Evolutionary conservation across 2,113 vertebrate genomes (phyloP), one percentile per base, ranked within the genome.

Genomic region (Corynorhinus townsendii): DNA sequence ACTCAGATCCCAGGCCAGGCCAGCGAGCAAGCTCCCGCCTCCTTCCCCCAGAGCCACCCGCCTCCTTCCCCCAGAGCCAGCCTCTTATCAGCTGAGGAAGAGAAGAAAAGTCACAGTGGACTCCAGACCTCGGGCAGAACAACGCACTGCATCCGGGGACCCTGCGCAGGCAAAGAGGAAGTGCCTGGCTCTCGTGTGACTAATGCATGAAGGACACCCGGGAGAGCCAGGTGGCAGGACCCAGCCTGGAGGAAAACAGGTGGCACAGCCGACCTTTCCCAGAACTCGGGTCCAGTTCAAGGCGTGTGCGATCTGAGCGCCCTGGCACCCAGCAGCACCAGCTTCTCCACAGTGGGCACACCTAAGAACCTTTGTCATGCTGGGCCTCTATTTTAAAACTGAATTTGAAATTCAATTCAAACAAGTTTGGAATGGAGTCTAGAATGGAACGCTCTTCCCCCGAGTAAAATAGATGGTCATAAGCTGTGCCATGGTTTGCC

Each of bases 341-440:
- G 79, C 19, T 4, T 22, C 47, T 26, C n/a, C 7, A 1, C 0
- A 2, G 0, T 12, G 0, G 1, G 15, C 0, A 1, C 0, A 1
- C 5, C 11, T 0, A 1, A 11, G 11, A 62, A 14, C 4, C 38
- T 17, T 16, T 26, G 49, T 26, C 68, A n/a, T 22, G 33, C 2
- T 0, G 0, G 22, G 11, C 43, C 33, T 72, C 56, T 10, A 33
- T 40, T 79, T 47, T 0, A 62, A 66, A 91, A 33, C 33, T 24
- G 3, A 40, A 45, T 45, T 91, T 54, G 26, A n/a, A 64, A 71
- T 3, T 75, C 49, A 38, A 15, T 52, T 20, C 49, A 40, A 19
- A 52, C 7, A n/a, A 68, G 49, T 33, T 43, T 49, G 66, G 9
- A 26, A 22, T 0, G 22, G 64, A 83, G 76, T 10, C 73, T 66